A percentile compares a stretch with the other conserved stretches of the same genome.
phyloP scores from a whole-genome alignment of 2,888 invertebrate genomes.

The Aphelenchoides bicaudatus region DNA sequence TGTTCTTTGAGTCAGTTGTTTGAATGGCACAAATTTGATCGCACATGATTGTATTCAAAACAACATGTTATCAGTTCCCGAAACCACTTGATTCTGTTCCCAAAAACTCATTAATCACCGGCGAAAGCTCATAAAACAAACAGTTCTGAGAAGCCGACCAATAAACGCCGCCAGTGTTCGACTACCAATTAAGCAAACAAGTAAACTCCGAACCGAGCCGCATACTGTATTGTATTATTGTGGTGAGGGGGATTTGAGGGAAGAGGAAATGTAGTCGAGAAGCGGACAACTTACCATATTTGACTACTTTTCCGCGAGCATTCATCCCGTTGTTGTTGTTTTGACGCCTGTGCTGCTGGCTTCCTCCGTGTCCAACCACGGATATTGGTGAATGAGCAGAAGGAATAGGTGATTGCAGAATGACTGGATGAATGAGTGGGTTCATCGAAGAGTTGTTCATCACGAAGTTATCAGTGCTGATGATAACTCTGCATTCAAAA shows the following conservation, averaged over 20 bases:
- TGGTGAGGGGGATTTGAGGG: not conserved
- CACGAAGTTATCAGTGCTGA: not conserved
- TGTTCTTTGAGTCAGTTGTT: no score
- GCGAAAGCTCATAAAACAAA: slow-evolving; percentile 9
- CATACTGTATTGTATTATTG: not conserved
- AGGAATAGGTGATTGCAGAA: not conserved
- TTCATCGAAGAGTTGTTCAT: slow-evolving; percentile 14
- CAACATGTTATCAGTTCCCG: no score
- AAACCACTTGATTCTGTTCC: no score
- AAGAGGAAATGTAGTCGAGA: not conserved
- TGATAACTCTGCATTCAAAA: not conserved
- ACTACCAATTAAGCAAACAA: no score
- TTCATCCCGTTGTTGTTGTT: slow-evolving; percentile 12
- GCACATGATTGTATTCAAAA: no score
- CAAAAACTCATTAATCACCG: not conserved
- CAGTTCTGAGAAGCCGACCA: not conserved
- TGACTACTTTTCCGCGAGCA: slow-evolving; percentile 21
- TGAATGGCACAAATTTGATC: no score
- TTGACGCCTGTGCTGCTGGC: not conserved
- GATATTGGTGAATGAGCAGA: not conserved
- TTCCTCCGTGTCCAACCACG: slow-evolving; percentile 2
- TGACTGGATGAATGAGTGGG: slow-evolving; percentile 5
- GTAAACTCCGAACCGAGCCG: not conserved
- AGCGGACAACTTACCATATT: slow-evolving; percentile 20
- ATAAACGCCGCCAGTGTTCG: no score